These are phyloP conservation scores for Chydorus sphaericus DNA, from an alignment of 2,888 invertebrate species.

Conservation along the genomic window DNA sequence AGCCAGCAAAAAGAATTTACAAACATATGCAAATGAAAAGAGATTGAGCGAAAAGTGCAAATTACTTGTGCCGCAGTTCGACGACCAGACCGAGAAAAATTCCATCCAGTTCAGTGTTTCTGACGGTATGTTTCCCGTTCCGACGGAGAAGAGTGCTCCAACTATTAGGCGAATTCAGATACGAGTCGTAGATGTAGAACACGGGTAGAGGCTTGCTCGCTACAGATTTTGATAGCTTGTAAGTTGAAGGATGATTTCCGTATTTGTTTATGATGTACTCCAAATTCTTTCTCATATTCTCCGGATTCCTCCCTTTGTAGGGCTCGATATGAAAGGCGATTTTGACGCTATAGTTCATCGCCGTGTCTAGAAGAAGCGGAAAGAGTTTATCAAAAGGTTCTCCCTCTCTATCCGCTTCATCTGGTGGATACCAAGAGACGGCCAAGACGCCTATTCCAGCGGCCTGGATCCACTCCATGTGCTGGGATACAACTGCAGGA, in stretches of 20 bases:
- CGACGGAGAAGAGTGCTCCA: constrained; percentile 37
- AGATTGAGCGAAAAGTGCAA: too few species aligned
- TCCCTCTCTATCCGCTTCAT: constrained; percentile 22
- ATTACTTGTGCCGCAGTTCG: constrained; percentile 35
- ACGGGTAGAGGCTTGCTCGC: constrained; percentile 34
- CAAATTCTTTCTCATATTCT: constrained; percentile 35
- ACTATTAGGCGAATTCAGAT: constrained; percentile 35
- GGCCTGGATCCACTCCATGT: constrained; percentile 42
- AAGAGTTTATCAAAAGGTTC: constrained; percentile 13
- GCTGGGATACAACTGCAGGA: constrained; percentile 35
- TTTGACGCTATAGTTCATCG: constrained; percentile 35
- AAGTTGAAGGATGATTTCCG: constrained; percentile 37
- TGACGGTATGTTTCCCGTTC: constrained; percentile 33
- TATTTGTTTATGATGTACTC: constrained; percentile 33
- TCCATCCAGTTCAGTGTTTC: constrained; percentile 40
- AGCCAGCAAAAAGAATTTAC: neutral
- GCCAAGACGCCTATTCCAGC: constrained; percentile 42
- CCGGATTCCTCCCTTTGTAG: constrained; percentile 36
- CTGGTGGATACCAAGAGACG: constrained; percentile 40
- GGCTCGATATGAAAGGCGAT: constrained; percentile 45
- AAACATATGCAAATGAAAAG: neutral
- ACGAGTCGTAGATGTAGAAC: constrained; percentile 49
- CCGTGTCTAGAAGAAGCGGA: constrained; percentile 20
- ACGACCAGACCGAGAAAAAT: constrained; percentile 43
- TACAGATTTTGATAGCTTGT: constrained; percentile 22